Evolutionary conservation across 2,113 vertebrate genomes (phyloP).

Genomic region (Otocyon megalotis): DNA sequence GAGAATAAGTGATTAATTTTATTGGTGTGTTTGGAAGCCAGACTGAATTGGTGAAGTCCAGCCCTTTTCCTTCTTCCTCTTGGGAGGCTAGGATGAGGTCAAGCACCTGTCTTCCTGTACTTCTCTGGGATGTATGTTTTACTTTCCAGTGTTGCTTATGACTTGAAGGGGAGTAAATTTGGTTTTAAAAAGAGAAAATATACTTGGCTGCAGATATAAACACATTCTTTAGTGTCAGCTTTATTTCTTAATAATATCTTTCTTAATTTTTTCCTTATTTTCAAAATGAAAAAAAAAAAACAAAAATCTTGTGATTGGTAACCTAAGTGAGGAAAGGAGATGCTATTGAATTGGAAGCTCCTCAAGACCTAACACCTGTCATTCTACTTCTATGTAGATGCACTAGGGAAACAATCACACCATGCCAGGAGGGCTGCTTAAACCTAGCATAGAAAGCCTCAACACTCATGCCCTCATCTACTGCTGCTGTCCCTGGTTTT

Average conservation of each 20-base stretch:
- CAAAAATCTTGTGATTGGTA: not conserved
- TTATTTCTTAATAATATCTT: not conserved
- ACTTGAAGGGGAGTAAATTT: not conserved
- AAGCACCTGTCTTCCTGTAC: not conserved
- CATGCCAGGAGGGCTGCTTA: not conserved
- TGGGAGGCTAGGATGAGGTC: not conserved
- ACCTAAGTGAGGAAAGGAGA: not conserved
- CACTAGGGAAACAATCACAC: not conserved
- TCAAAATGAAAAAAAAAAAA: not conserved
- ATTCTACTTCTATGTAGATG: not conserved
- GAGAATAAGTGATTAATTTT: not conserved
- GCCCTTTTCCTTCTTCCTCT: not conserved
- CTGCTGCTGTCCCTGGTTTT: not conserved
- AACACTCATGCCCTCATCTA: not conserved
- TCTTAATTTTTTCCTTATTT: not conserved
- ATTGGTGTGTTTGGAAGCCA: not conserved
- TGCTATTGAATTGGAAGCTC: not conserved
- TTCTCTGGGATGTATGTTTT: not conserved
- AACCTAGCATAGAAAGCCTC: not conserved
- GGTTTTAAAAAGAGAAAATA: conserved; percentile 21
- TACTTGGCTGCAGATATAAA: not conserved
- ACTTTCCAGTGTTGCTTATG: not conserved
- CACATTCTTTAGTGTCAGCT: not conserved
- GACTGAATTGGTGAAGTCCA: not conserved
- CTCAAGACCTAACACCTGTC: not conserved